Evolutionary conservation across 2,888 invertebrate species (phyloP), one percentile per base, ranked within the genome.

Genomic region (Andricus curvator): DNA sequence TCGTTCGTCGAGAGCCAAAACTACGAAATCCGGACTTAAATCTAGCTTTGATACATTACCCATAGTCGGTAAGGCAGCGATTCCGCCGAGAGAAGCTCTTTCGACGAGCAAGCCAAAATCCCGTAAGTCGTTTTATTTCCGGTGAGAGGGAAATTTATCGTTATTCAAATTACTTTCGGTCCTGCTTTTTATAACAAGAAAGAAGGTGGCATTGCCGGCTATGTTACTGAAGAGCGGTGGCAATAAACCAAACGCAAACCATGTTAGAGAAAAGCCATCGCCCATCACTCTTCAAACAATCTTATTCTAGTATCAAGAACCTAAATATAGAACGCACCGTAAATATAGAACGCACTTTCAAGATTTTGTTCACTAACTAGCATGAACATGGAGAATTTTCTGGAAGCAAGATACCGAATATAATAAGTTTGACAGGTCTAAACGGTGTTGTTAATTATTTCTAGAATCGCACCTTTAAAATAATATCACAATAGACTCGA

Each of bases 1-100:
- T 82, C 83, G 82, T 80, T 51, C 82, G 33, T 66, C 81, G 81
- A 80, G 78, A 80, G 70, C 67, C 78, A 51, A 56, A 78, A 74
- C 65, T 74, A 66, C 66, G 48, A 68, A 29, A 80, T 81, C 76
- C 41, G 60, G 82, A 84, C 80, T 83, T 74, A 80, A 82, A 84
- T 84, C 82, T 70, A 77, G 67, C 78, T 76, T 80, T 81, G 78
- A 83, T 80, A 80, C 74, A 83, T 81, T 80, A 76, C 80, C 44
- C 44, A 62, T 70, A 76, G 60, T 74, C 74, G 62, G 25, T 62
- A 22, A 62, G 62, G 62, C 15, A 80, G 41, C 62, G 60, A 65
- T 44, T 68, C 51, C 41, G 80, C 65, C 37, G 60, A 60, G 56
- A 64, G 41, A 66, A 51, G 17, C 77, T 76, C 77, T 68, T 77